Percentiles rank a stretch among this genome's conserved stretches.
These are phyloP conservation scores for Lacanobia wlatinum DNA, from an alignment of 2,888 invertebrate genomes.

Conservation along the genomic window DNA sequence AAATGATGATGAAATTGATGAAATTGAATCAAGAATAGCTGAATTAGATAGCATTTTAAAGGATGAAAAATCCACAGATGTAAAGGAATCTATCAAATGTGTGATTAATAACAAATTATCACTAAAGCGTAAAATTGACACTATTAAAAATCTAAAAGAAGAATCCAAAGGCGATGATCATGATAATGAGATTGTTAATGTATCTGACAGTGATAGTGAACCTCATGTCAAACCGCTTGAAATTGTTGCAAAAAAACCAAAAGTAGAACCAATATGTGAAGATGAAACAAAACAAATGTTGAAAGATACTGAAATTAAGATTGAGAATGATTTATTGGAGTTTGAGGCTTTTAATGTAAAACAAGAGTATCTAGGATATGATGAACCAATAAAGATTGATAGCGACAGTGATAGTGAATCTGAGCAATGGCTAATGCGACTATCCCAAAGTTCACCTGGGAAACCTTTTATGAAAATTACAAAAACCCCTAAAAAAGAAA, in stretches of 20 bases:
- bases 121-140: constrained; percentile 77
- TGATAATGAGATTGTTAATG: constrained; percentile 69
- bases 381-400: constrained; percentile 80
- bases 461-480: constrained; percentile 78
- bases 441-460: constrained; percentile 88
- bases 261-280: constrained; percentile 71
- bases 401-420: constrained; percentile 90
- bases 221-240: constrained; percentile 43
- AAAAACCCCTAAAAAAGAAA: constrained; percentile 65
- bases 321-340: constrained; percentile 78
- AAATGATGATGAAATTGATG: constrained; percentile 76
- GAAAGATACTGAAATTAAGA: constrained; percentile 72
- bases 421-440: constrained; percentile 88
- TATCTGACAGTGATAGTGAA: constrained; percentile 81
- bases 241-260: constrained; percentile 70
- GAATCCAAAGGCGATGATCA: constrained; percentile 52
- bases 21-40: constrained; percentile 73
- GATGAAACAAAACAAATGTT: constrained; percentile 56
- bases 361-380: constrained; percentile 83
- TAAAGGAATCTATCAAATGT: constrained; percentile 45
- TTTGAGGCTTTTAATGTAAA: constrained; percentile 85
- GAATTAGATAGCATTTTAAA: constrained; percentile 59
- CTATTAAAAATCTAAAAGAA: constrained; percentile 65
- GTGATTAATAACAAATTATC: constrained; percentile 64
- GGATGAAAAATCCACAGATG: background rate